Evolutionary conservation across 2,888 invertebrate species (phyloP).

Genomic region (Cosmorhoe ocellata): DNA sequence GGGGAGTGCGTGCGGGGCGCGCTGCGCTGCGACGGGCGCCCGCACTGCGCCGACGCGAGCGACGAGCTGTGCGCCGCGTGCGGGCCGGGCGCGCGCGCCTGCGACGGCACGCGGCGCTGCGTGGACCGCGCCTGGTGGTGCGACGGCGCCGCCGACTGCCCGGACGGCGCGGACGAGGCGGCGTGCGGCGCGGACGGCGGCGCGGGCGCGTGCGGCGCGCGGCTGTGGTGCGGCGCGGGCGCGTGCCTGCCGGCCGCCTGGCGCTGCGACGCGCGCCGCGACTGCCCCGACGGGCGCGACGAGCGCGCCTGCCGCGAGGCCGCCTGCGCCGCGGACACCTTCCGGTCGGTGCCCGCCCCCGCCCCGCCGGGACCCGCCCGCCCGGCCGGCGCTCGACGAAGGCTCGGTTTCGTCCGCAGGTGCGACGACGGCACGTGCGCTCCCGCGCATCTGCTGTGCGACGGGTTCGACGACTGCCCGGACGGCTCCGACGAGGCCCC

Average conservation of each 20-base stretch:
- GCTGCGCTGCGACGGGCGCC: conserved; percentile 46
- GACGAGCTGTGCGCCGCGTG: conserved; percentile 80
- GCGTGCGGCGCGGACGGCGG: conserved; percentile 45
- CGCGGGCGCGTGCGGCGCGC: conserved; percentile 81
- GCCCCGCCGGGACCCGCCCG: no score
- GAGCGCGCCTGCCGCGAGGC: conserved; percentile 62
- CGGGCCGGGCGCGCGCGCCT: conserved; percentile 49
- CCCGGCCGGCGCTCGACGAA: no score
- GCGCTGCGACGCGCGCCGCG: conserved; percentile 85
- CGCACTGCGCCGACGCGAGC: conserved; percentile 76
- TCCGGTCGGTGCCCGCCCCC: conserved; percentile 39
- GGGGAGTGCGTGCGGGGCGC: conserved; percentile 85
- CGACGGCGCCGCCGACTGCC: conserved; percentile 75
- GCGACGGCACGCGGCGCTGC: conserved; percentile 18
- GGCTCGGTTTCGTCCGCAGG: conserved; percentile 22
- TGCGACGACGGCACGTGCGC: conserved; percentile 86
- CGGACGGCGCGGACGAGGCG: conserved; percentile 45
- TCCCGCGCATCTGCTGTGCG: conserved; percentile 86
- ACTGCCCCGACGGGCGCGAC: conserved; percentile 85
- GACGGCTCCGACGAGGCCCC: conserved; percentile 83
- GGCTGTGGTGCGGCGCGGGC: conserved; percentile 82
- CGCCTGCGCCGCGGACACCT: conserved; percentile 69
- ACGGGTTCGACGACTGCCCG: conserved; percentile 85
- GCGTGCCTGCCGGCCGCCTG: conserved; percentile 79
- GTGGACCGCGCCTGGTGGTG: conserved; percentile 36